Evolutionary conservation across 2,888 invertebrate species (phyloP), one percentile per base, ranked within the genome.

Genomic region (Cantharis lateralis): DNA sequence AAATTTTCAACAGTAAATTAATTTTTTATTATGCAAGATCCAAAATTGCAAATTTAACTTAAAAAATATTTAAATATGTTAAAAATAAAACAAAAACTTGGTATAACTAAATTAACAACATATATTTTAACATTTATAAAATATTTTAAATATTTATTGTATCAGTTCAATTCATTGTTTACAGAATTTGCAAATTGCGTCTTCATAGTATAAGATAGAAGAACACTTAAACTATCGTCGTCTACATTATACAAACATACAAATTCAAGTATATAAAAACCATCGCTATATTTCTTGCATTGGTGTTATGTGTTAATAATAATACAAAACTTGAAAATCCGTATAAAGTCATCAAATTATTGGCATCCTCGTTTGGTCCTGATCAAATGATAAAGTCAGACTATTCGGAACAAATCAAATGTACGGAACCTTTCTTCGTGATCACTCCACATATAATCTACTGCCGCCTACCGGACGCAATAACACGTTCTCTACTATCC

Each of bases 401-500:
- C n/a, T n/a, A n/a, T 48, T 48, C 48, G 9, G 48, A 48, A 48
- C n/a, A 48, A 48, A 48, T 48, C 48, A 48, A 48, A 48, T 48
- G 48, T 48, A 48, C 48, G 48, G 48, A 48, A 48, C 48, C 48
- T 48, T n/a, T 48, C 48, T 16, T 15, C 10, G 48, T n/a, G 1
- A n/a, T 48, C n/a, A 48, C 9, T 68, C 77, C 24, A 15, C n/a
- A 73, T 24, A 75, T 84, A 24, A 24, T 24, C 24, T 85, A 87
- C 84, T 87, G 86, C 79, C 90, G 86, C 81, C 90, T 84, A 75
- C 86, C 86, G 71, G 84, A 84, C 63, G 83, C 83, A 77, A 90
- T 88, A n/a, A 91, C 89, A 79, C 93, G 89, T 85, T 93, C 93
- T 61, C 93, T 89, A 80, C 93, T 93, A 84, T 93, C 93, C 84